Conservation (phyloP, 2,797 vertebrate species). For the Jordanella pulchra region DNA sequence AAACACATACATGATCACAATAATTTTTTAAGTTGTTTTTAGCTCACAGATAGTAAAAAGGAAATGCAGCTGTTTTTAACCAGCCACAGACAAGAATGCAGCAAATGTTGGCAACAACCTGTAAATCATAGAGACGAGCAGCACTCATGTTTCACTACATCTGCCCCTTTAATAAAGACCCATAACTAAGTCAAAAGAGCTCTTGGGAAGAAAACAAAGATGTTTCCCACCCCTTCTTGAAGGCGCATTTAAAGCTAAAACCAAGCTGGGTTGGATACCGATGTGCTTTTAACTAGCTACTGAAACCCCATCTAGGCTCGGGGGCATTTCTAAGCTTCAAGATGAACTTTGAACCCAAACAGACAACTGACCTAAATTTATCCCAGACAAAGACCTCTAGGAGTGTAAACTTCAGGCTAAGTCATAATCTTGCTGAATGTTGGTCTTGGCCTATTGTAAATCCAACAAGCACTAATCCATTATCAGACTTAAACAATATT, state of each 20-base stretch:
- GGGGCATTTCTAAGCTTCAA: conserved; percentile 12
- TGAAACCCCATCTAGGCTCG: conserved; percentile 19
- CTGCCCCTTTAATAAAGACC: neutral
- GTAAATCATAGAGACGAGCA: too few relatives aligned
- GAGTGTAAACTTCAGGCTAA: neutral
- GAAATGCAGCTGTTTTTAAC: neutral
- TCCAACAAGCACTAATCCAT: neutral
- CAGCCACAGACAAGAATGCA: neutral
- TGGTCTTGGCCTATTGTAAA: neutral
- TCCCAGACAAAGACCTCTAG: neutral
- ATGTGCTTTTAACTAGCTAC: neutral
- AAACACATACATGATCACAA: neutral
- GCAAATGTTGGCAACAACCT: neutral
- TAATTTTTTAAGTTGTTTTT: neutral
- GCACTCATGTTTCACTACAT: neutral
- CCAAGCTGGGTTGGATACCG: neutral
- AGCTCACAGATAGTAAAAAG: neutral
- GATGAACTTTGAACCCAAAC: neutral
- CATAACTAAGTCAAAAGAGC: neutral
- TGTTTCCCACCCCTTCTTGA: too few relatives aligned
- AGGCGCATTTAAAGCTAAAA: conserved; percentile 6
- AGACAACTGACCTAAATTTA: neutral
- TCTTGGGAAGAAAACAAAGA: neutral
- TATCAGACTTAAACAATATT: neutral
- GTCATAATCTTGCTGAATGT: neutral